Percentiles rank a stretch among this genome's conserved stretches.
Conservation (phyloP, 2,888 invertebrate genomes). For the Andrena haemorrhoa region DNA sequence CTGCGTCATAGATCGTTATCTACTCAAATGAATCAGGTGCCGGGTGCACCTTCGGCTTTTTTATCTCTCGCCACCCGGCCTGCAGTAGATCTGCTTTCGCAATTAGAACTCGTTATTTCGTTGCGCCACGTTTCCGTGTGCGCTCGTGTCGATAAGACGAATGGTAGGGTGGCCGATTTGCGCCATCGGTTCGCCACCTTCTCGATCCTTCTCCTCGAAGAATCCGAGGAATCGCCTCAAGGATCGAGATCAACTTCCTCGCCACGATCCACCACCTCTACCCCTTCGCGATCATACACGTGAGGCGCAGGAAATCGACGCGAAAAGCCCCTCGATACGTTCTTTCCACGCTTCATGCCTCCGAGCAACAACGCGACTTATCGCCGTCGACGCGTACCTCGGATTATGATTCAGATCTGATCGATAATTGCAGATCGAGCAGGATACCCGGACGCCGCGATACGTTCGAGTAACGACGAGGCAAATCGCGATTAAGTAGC, state of each 20-base stretch:
- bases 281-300: not conserved
- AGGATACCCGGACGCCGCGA: conserved; percentile 6
- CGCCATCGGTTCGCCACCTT: conserved; percentile 60
- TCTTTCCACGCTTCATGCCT: conserved; percentile 5
- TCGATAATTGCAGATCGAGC: conserved; percentile 24
- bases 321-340: not conserved
- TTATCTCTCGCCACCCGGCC: conserved; percentile 26
- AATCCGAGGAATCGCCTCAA: not conserved
- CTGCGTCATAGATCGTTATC: conserved; percentile 76
- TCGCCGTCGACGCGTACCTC: conserved; percentile 29
- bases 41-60: conserved; percentile 72
- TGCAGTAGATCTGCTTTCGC: conserved; percentile 77
- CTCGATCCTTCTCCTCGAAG: conserved; percentile 20
- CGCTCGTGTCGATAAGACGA: conserved; percentile 72
- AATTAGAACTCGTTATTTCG: conserved; percentile 83
- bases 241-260: conserved; percentile 12
- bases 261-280: too few relatives aligned
- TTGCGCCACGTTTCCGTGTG: conserved; percentile 80
- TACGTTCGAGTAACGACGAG: conserved; percentile 18
- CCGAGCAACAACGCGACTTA: conserved; percentile 16
- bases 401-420: conserved; percentile 41
- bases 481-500: conserved; percentile 10
- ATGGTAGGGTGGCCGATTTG: conserved; percentile 63
- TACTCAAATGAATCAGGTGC: conserved; percentile 76
- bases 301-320: not conserved